A percentile compares a stretch with the other conserved stretches of the same genome.
phyloP scores from a whole-genome alignment of 2,797 vertebrate species.

The Prionace glauca region DNA sequence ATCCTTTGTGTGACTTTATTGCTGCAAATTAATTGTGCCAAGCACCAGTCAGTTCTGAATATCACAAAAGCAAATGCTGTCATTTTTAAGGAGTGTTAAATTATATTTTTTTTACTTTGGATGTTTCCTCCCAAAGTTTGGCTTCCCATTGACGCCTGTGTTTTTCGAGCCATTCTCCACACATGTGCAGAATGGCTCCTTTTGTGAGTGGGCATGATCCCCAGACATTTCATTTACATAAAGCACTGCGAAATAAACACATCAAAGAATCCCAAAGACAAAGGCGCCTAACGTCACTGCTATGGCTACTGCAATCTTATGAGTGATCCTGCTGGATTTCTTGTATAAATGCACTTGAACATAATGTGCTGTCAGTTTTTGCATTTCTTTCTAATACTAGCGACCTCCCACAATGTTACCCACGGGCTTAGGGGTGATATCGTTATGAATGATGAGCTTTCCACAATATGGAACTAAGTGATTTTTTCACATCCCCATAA shows the following conservation, averaged over 20 bases:
- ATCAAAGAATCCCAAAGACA: slow-evolving; percentile 7
- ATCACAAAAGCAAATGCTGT: not conserved
- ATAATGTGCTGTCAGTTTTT: not conserved
- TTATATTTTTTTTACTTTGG: not conserved
- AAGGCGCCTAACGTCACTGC: not conserved
- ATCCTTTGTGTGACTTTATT: not conserved
- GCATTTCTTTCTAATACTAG: not conserved
- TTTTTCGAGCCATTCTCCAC: not conserved
- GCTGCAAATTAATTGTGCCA: not conserved
- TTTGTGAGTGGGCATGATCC: not conserved
- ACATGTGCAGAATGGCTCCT: not conserved
- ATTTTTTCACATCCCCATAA: not conserved
- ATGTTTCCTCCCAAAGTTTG: not conserved
- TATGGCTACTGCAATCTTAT: not conserved
- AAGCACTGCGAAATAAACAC: not conserved
- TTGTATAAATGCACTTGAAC: not conserved
- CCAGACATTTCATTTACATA: not conserved
- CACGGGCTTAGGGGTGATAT: no score
- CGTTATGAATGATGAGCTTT: not conserved
- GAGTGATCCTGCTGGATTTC: not conserved
- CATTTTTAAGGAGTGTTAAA: not conserved
- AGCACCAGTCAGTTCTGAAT: not conserved
- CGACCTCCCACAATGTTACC: not conserved
- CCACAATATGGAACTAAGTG: not conserved
- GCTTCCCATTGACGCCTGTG: not conserved